Base-by-base conservation (phyloP, 2,113 vertebrate species). In the Pao palembangensis region DNA sequence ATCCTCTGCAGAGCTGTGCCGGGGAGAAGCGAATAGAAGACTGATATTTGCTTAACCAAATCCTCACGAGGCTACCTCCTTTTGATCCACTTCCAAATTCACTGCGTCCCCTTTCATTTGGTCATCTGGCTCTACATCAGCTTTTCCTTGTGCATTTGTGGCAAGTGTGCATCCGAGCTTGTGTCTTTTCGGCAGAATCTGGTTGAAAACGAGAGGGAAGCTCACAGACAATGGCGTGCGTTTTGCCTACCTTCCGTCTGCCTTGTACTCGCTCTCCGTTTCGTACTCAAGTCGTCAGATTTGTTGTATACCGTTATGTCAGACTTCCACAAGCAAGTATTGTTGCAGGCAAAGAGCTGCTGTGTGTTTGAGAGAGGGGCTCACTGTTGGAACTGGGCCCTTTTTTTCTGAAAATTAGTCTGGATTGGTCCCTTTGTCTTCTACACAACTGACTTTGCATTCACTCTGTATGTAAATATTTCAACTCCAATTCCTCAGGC, bases 31-130 rank as follows among this genome's bases (percentile, higher is more conserved):
- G 60, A 28, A 73, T 51, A 71, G 59, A 71, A 69, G 79, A 84
- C 79, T 74, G 77, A 74, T 84, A 85, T 88, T 87, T 85, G 79
- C 81, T 85, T 82, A 84, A 87, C 73, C 80, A 85, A 84, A 84
- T 83, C 81, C 72, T 79, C 51, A 1, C 6, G 25, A 28, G 62
- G 57, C 73, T 61, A 41, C 61, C 78, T 58, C 71, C 78, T 84
- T 81, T 11, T 88, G 70, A 85, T 88, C 79, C 74, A 80, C 83
- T 87, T 79, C 79, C 25, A 28, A 3, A 28, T 28, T 28, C 25
- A 28, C 25, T 7, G 5, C 25, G 5, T 28, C 6, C 25, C 25
- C 6, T 28, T 28, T 28, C 6, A 28, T 28, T 28, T 28, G 25
- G 25, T 28, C 25, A 28, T 7, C 25, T 28, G 25, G 25, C 25